Evolutionary conservation across 2,113 vertebrate species (phyloP), one percentile per base, ranked within the genome.

Genomic region (Scomber japonicus): DNA sequence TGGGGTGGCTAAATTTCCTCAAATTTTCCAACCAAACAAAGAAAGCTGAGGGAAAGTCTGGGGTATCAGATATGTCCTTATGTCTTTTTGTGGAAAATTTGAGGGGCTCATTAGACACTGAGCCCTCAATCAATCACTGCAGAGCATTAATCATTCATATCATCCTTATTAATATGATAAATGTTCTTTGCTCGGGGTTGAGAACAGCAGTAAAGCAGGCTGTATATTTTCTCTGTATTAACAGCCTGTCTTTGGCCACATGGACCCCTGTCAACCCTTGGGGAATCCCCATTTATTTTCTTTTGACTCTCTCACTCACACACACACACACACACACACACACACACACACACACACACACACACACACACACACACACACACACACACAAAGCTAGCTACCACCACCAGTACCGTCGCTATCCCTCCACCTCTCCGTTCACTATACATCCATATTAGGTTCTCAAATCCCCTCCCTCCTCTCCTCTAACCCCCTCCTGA

Each of bases 151-250:
- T 93, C 82, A 89, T 92, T 92, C 19, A 91, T 81, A 62, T 40
- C 60, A 17, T 70, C 66, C 82, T 88, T 89, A 89, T 93, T 92
- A 91, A 86, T 81, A 68, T 91, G 89, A 94, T 78, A 73, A 90
- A 92, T 91, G 80, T 64, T 65, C 65, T 44, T 35, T 71, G 68
- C 53, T 57, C 21, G 0, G 35, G 64, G 76, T 74, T 66, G 59
- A 63, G 75, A 83, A 70, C 87, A 82, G 90, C 84, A 87, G 87
- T 53, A 69, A 72, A 66, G 64, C 65, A 30, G 70, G 67, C 71
- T 70, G 71, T 86, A 69, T 68, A 83, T 88, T 87, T 76, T 65
- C 51, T 76, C 75, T 80, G 13, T 88, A 87, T 91, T 89, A 89
- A 88, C 85, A 80, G 86, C 75, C 80, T 90, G 88, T 92, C 85